phyloP scores from a whole-genome alignment of 2,888 invertebrate genomes.

The Serripes groenlandicus region DNA sequence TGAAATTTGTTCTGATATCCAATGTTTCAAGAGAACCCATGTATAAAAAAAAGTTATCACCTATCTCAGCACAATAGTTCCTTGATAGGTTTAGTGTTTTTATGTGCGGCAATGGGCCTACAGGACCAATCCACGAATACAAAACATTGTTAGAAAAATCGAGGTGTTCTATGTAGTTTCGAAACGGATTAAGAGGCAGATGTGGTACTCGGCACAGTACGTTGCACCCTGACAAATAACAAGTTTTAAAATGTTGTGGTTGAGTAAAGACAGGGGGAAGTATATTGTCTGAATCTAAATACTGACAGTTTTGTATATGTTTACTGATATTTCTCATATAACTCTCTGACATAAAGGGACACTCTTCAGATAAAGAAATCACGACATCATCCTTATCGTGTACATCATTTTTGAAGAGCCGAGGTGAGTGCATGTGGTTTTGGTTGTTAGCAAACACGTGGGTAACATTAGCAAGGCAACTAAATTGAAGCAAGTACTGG shows the following conservation, averaged over 20 bases:
- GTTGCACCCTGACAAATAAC: not conserved
- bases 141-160: slow-evolving; percentile 31
- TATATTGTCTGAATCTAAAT: not conserved
- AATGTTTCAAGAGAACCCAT: not conserved
- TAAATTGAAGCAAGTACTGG: slow-evolving; percentile 33
- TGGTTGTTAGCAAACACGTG: slow-evolving; percentile 7
- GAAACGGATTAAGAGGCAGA: not conserved
- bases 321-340: slow-evolving; percentile 1
- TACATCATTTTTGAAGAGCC: not conserved
- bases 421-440: slow-evolving; percentile 9
- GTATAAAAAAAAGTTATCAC: slow-evolving; percentile 1
- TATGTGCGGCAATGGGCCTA: slow-evolving; percentile 20
- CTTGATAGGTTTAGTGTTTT: slow-evolving; percentile 30
- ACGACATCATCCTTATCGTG: not conserved
- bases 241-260: slow-evolving; percentile 4
- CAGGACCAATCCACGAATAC: not conserved
- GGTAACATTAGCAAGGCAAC: slow-evolving; percentile 18
- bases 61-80: slow-evolving; percentile 18
- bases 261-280: not conserved
- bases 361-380: not conserved
- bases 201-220: not conserved
- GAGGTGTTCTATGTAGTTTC: slow-evolving; percentile 13
- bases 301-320: not conserved
- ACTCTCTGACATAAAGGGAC: not conserved
- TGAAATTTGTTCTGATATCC: not conserved